Evolutionary conservation across 37 sponge, comb jelly and placozoan species (phyloP).

Genomic region (Haliclona indistincta): DNA sequence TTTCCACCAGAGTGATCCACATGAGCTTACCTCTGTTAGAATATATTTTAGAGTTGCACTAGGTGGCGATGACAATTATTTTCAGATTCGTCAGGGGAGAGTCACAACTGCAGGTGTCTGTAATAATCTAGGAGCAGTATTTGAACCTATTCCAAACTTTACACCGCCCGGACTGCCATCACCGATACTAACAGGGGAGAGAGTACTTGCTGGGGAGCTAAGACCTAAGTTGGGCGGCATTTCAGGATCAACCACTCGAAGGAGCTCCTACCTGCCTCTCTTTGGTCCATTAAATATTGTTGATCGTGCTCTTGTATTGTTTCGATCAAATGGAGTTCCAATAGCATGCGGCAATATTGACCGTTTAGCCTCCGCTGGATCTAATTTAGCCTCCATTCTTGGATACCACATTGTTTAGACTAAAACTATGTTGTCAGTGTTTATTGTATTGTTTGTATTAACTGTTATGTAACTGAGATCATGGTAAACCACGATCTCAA

Average conservation of each 20-base stretch:
- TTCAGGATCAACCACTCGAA: background rate
- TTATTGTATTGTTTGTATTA: background rate
- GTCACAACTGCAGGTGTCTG: background rate
- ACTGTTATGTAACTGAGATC: too few relatives aligned
- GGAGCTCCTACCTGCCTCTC: slow-evolving; percentile 38
- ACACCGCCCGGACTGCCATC: background rate
- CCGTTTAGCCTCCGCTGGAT: background rate
- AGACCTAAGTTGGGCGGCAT: background rate
- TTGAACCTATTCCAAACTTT: background rate
- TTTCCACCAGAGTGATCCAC: slow-evolving; percentile 49
- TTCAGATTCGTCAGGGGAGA: background rate
- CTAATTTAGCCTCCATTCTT: background rate
- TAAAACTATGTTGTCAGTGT: background rate
- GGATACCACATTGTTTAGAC: background rate
- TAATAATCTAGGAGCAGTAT: background rate
- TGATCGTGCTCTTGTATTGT: slow-evolving; percentile 29
- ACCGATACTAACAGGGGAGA: slow-evolving; percentile 16
- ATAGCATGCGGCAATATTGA: slow-evolving; percentile 3
- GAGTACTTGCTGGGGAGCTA: slow-evolving; percentile 26
- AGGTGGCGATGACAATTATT: background rate
- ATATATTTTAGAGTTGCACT: slow-evolving; percentile 12
- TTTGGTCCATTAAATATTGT: slow-evolving; percentile 51
- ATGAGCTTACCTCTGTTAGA: slow-evolving; percentile 34
- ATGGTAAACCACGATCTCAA: too few relatives aligned
- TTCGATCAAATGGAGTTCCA: background rate